Evolutionary conservation across 2,113 vertebrate genomes (phyloP), one percentile per base, ranked within the genome.

Genomic region (Egretta garzetta): DNA sequence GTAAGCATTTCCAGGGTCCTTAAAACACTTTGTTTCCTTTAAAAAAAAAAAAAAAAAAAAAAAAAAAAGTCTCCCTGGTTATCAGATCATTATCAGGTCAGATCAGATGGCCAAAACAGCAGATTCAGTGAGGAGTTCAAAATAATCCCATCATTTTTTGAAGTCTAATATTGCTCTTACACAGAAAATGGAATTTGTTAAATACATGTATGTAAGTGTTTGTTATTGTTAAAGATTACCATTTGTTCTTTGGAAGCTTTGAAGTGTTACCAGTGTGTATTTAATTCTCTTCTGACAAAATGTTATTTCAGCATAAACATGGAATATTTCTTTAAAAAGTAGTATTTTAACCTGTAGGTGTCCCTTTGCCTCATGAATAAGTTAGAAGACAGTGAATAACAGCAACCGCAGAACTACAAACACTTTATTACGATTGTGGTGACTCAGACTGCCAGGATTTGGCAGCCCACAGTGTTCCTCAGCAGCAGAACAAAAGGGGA

Each of bases 401-500:
- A 93, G 84, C 85, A 73, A 81, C 64, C 4, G 0, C 86, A 80
- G 23, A 95, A 96, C 89, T 95, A 96, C 91, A 93, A 95, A 97
- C 89, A 93, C 81, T 96, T 91, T 91, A 94, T 96, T 96, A 94
- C 95, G 30, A 95, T 56, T 95, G 89, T 95, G 95, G 94, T 97
- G 93, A 97, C 89, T 97, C 94, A 97, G 94, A 87, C 94, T 96
- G 87, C 71, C 91, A 95, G 84, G 89, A 93, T 91, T 97, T 97
- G 95, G 93, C 95, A 97, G 94, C 94, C 97, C 77, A 93, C 93
- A 96, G 71, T 88, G 95, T 93, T 97, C 95, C 85, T 96, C 96
- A 95, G 95, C 90, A 96, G 91, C 87, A 95, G 95, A 97, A 97
- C 94, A 97, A 97, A 97, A 97, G 87, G 71, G 87, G 87, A 94